Conservation (phyloP, 2,888 invertebrate species). For the Agrochola lota region DNA sequence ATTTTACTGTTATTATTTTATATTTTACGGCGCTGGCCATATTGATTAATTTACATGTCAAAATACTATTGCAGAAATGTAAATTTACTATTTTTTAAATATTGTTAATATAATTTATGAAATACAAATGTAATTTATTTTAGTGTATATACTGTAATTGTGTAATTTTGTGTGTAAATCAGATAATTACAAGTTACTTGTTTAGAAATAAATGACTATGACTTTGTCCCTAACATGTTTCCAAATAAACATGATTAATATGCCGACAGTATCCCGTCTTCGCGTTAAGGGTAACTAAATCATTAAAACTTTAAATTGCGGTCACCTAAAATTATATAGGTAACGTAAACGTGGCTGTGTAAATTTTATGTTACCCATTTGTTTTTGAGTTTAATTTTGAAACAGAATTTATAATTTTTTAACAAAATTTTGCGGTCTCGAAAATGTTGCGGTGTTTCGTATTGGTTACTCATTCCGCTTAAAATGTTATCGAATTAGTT, state of each 20-base stretch:
- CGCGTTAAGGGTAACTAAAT: slow-evolving; percentile 68
- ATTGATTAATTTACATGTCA: no score
- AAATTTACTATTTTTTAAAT: no score
- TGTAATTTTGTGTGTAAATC: no score
- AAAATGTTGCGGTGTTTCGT: slow-evolving; percentile 20
- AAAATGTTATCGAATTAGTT: slow-evolving; percentile 59
- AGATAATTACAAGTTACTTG: no score
- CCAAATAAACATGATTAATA: slow-evolving; percentile 67
- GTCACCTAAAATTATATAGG: slow-evolving; percentile 72
- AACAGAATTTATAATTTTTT: slow-evolving; percentile 2
- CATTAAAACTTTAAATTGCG: slow-evolving; percentile 77
- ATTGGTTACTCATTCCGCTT: slow-evolving; percentile 33
- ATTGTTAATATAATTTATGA: no score
- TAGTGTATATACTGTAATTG: no score
- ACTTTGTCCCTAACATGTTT: slow-evolving; percentile 40
- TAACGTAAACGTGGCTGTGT: slow-evolving; percentile 41
- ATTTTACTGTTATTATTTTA: no score
- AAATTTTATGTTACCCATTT: slow-evolving; percentile 49
- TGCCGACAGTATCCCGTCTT: slow-evolving; percentile 65
- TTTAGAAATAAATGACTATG: no score
- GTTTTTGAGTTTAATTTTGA: slow-evolving; percentile 41
- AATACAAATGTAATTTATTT: no score
- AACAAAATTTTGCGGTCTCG: slow-evolving; percentile 9
- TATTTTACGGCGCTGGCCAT: no score
- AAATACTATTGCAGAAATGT: no score